Base-by-base conservation (phyloP, 2,888 invertebrate genomes). In the Carterocephalus palaemon region DNA sequence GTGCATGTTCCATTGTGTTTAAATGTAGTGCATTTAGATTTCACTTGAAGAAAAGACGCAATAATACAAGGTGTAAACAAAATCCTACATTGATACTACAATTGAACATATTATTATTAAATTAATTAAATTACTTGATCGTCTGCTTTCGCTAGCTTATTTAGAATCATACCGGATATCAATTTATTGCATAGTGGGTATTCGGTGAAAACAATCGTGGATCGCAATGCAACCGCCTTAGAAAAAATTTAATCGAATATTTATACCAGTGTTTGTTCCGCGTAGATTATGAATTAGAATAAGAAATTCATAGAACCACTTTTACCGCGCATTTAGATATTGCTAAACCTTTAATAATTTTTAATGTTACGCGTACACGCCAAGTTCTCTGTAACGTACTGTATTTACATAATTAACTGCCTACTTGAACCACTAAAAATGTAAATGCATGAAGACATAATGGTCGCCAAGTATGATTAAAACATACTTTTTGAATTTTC, bases 331-430 rank as follows among this genome's bases (percentile, higher is more conserved):
- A 12, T 33, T 33, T 12, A 32, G 23, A 17, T 20, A 19, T 34
- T 42, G 20, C 36, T 7, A 36, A 34, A 43, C 43, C 13, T 36
- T 22, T 43, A 36, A 24, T 22, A 20, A 23, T 26, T 34, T 43
- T 43, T 16, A 22, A 43, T 23, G 29, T 45, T 37, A 13, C 37
- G 28, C 16, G 23, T 23, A 20, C 42, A 10, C 9, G 16, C 23
- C 17, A 17, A 45, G 31, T 36, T 37, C 31, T 31, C 29, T 45
- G 22, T 24, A 37, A 45, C 29, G 29, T 37, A 15, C 23, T 36
- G 22, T 22, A 36, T 45, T 43, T 37, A 23, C 37, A 13, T 37
- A 43, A 37, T 37, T 23, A 43, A 13, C 3, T 12, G 15, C 24
- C 24, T 24, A 41, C 12, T 24, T 19, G 19, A 12, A 32, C 19